Evolutionary conservation across 2,113 vertebrate genomes (phyloP).

Genomic region (Apistogramma diplotaenia): DNA sequence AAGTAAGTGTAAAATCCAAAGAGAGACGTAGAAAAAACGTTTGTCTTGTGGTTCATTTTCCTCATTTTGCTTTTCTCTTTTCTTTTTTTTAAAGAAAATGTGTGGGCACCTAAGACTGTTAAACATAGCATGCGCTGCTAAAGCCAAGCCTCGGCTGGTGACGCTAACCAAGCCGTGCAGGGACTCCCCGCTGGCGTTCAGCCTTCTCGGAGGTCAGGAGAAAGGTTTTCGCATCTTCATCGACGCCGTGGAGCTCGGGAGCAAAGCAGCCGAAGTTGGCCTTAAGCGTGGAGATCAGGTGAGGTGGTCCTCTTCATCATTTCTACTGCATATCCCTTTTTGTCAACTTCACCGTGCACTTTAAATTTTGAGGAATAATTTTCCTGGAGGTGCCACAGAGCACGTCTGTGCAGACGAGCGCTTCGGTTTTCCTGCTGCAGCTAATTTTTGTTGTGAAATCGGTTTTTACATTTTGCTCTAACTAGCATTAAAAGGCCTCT

Average conservation of each 20-base stretch:
- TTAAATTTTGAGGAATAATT: background rate
- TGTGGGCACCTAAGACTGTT: slow-evolving; percentile 95
- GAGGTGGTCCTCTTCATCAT: background rate
- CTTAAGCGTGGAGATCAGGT: slow-evolving; percentile 98
- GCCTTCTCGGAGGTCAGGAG: slow-evolving; percentile 92
- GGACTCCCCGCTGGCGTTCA: slow-evolving; percentile 92
- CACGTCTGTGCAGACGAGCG: background rate
- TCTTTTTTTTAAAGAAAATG: slow-evolving; percentile 85
- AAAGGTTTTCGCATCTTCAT: slow-evolving; percentile 96
- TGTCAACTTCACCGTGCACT: background rate
- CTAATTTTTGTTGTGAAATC: slow-evolving; percentile 35
- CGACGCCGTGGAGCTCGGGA: slow-evolving; percentile 90
- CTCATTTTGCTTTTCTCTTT: background rate
- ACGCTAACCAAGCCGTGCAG: slow-evolving; percentile 93
- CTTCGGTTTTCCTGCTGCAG: background rate
- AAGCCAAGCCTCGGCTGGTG: slow-evolving; percentile 93
- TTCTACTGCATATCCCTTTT: background rate
- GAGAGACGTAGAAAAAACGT: fast-evolving
- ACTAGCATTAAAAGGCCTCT: slow-evolving; percentile 26
- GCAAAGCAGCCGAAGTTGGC: slow-evolving; percentile 93
- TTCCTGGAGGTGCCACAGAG: background rate
- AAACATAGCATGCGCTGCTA: slow-evolving; percentile 98
- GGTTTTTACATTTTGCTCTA: slow-evolving; percentile 30
- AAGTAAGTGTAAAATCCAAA: slow-evolving; percentile 76
- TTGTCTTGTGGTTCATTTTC: background rate